Percentiles rank a stretch among this genome's conserved stretches.
Conservation (phyloP, 1,140 invertebrate genomes). For the Pseudobourletiella spinata region DNA sequence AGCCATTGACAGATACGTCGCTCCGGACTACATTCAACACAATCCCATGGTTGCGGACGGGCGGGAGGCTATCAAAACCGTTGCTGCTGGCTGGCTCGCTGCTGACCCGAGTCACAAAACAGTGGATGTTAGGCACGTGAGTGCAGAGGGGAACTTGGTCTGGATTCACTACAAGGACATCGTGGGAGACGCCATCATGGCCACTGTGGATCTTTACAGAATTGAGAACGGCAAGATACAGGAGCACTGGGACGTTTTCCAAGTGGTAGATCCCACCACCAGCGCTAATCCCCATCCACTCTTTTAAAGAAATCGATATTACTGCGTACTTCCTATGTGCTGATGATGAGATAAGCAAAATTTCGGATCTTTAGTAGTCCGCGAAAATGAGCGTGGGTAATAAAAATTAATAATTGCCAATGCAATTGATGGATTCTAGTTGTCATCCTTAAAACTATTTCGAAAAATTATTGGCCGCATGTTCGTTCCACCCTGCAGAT, state of each 20-base stretch:
- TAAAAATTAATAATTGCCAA: too few species aligned
- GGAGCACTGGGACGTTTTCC: conserved; percentile 15
- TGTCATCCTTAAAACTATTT: too few species aligned
- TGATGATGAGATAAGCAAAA: too few species aligned
- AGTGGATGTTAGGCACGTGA: conserved; percentile 6
- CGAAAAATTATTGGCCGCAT: too few species aligned
- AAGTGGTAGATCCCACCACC: neutral
- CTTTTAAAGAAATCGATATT: too few species aligned
- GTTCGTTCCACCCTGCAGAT: too few species aligned
- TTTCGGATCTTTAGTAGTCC: too few species aligned
- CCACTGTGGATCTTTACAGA: conserved; percentile 15
- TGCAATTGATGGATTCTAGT: too few species aligned
- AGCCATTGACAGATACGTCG: conserved; percentile 44
- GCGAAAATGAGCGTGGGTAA: too few species aligned
- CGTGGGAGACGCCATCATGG: neutral
- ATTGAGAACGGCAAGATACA: conserved; percentile 11
- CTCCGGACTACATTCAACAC: conserved; percentile 32
- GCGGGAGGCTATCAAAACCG: neutral
- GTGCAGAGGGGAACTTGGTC: conserved; percentile 13
- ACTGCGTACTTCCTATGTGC: too few species aligned
- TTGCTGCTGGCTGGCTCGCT: neutral
- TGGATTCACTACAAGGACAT: conserved; percentile 3
- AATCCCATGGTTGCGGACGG: conserved; percentile 11
- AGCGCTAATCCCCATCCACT: neutral
- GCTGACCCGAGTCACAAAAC: neutral